These are phyloP conservation scores for Galbula dea DNA, from an alignment of 2,113 vertebrate species.

Conservation along the genomic window DNA sequence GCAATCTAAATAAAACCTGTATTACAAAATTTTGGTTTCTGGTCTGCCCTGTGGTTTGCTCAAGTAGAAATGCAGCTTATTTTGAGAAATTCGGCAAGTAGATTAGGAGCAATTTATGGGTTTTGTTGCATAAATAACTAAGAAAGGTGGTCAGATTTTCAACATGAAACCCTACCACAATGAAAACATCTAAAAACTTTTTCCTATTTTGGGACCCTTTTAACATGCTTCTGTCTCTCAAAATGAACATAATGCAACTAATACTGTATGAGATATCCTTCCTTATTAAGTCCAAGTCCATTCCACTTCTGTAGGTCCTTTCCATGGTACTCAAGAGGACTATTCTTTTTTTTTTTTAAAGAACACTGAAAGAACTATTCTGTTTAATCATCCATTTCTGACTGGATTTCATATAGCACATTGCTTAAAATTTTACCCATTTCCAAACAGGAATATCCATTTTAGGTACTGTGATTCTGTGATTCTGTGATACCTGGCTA, in stretches of 20 bases:
- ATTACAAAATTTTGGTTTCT: neutral
- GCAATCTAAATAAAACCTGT: neutral
- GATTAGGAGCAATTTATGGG: neutral
- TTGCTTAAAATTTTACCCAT: neutral
- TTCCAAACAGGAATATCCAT: neutral
- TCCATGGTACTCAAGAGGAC: neutral
- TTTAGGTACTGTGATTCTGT: too few relatives aligned
- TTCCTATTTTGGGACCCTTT: neutral
- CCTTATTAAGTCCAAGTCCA: neutral
- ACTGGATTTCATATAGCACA: neutral
- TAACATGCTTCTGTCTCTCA: neutral
- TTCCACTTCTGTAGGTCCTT: neutral
- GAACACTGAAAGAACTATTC: neutral
- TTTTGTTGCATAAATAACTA: neutral
- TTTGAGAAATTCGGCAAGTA: neutral
- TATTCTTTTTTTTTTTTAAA: neutral
- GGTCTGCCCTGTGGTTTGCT: neutral
- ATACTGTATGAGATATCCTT: neutral
- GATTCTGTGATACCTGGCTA: neutral
- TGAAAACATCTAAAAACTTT: neutral
- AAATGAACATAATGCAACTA: neutral
- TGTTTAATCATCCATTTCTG: neutral
- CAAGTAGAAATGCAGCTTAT: neutral
- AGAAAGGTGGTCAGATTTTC: neutral
- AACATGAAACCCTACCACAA: neutral